phyloP scores from a whole-genome alignment of 1,140 invertebrate species.

The Harpegnathos saltator region DNA sequence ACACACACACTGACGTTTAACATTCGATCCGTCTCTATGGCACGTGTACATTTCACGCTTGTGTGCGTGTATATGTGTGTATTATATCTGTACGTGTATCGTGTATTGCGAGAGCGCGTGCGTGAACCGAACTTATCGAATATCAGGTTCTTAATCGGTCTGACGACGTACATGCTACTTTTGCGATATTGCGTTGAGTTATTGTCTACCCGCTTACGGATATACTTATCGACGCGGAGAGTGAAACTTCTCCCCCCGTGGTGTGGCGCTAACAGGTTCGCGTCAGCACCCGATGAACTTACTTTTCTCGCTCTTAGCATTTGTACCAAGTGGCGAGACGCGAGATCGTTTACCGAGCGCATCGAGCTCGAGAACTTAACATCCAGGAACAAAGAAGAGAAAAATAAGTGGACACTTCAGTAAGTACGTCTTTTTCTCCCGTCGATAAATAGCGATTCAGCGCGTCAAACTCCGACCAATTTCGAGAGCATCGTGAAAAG shows the following conservation, averaged over 20 bases:
- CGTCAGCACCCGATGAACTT: neutral
- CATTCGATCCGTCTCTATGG: slow-evolving; percentile 22
- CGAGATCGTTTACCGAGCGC: too few relatives aligned
- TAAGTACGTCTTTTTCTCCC: too few relatives aligned
- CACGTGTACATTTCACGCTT: slow-evolving; percentile 26
- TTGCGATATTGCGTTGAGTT: neutral
- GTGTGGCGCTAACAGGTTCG: slow-evolving; percentile 2
- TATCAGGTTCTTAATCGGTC: neutral
- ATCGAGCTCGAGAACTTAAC: too few relatives aligned
- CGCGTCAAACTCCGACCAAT: too few relatives aligned
- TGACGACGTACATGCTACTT: neutral
- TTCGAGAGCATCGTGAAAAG: too few relatives aligned
- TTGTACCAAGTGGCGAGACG: too few relatives aligned
- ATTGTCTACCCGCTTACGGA: slow-evolving; percentile 10
- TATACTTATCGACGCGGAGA: slow-evolving; percentile 31
- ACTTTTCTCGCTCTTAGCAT: too few relatives aligned
- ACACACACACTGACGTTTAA: neutral
- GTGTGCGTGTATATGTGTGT: neutral
- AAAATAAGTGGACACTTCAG: too few relatives aligned
- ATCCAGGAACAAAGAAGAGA: too few relatives aligned
- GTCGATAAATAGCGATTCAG: too few relatives aligned
- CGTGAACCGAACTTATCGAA: slow-evolving; percentile 13
- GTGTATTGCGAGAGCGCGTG: neutral
- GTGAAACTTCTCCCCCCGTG: slow-evolving; percentile 12
- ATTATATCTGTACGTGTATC: neutral